Percentiles rank a stretch among this genome's conserved stretches.
Conservation (phyloP, 2,113 vertebrate species). For the Erythrocercus mccallii region DNA sequence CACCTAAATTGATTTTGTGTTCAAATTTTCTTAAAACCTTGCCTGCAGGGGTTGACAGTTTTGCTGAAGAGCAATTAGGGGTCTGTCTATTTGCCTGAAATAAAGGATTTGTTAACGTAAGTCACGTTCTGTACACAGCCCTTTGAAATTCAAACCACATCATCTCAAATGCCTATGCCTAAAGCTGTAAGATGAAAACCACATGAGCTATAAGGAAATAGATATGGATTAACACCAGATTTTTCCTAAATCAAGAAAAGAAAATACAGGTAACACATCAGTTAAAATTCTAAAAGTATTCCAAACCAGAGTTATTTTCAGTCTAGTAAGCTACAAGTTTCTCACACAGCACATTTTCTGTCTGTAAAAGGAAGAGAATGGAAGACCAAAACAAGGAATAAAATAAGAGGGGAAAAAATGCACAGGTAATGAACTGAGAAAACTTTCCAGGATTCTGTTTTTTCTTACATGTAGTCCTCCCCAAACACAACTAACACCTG, state of each 20-base stretch:
- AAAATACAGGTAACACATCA: not conserved
- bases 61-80: slow-evolving; percentile 59
- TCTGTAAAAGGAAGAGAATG: not conserved
- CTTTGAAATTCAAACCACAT: not conserved
- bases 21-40: slow-evolving; percentile 81
- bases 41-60: slow-evolving; percentile 76
- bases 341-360: not conserved
- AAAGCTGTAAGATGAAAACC: not conserved
- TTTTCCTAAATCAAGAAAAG: not conserved
- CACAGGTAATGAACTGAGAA: not conserved
- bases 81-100: slow-evolving; percentile 76
- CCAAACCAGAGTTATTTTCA: not conserved
- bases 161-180: not conserved
- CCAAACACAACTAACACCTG: not conserved
- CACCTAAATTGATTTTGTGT: slow-evolving; percentile 83
- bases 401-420: not conserved
- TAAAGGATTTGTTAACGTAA: not conserved
- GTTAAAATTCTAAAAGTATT: not conserved
- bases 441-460: not conserved
- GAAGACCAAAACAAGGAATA: not conserved
- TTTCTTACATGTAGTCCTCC: not conserved
- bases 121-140: not conserved
- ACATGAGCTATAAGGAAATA: not conserved
- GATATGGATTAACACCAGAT: not conserved
- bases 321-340: not conserved